Evolutionary conservation across 2,888 invertebrate species (phyloP).

Genomic region (Poecilobothrus nobilitatus): DNA sequence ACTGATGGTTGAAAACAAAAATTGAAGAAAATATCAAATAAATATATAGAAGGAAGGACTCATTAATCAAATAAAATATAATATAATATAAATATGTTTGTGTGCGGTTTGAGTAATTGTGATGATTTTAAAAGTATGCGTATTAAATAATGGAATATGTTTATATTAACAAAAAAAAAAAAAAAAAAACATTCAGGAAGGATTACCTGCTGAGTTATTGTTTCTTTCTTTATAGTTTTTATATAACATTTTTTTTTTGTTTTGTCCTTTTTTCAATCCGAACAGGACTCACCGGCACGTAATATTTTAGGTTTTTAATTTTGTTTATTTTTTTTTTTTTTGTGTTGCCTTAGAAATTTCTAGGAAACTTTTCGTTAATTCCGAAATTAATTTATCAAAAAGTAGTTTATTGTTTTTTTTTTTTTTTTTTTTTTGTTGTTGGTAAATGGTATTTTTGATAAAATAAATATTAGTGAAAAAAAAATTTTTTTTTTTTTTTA

Average conservation of each 20-base stretch:
- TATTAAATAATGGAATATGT: too few relatives aligned
- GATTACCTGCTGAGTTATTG: background rate
- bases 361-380: background rate
- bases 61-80: conserved; percentile 2
- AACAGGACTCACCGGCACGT: background rate
- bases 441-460: background rate
- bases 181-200: background rate
- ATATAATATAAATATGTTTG: background rate
- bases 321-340: background rate
- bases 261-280: background rate
- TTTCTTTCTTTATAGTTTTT: background rate
- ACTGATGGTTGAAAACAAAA: too few relatives aligned
- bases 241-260: background rate
- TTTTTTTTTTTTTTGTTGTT: too few relatives aligned
- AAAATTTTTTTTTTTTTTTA: too few relatives aligned
- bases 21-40: too few relatives aligned
- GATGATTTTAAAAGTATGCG: background rate
- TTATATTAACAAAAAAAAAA: background rate
- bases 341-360: background rate
- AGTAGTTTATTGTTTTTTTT: background rate
- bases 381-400: background rate
- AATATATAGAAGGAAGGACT: background rate
- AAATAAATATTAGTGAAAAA: background rate
- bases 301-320: background rate
- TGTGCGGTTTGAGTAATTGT: background rate